Conservation (phyloP, 2,888 invertebrate species). For the Archaeoteleia sp. region DNA sequence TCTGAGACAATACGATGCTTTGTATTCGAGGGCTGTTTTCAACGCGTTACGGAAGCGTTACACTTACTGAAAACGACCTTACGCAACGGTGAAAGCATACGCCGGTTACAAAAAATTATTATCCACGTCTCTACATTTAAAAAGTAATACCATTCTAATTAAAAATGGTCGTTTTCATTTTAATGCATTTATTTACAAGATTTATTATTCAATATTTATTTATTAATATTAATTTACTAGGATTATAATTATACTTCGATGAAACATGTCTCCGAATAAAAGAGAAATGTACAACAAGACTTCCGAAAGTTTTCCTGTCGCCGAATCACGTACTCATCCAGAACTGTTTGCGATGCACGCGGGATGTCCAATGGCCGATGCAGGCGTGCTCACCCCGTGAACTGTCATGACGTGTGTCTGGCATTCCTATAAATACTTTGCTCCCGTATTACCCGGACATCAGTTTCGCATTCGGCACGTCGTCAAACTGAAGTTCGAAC, state of each 20-base stretch:
- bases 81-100: constrained; percentile 47
- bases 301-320: constrained; percentile 33
- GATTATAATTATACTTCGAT: not conserved
- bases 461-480: constrained; percentile 44
- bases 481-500: constrained; percentile 32
- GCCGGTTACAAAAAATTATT: constrained; percentile 19
- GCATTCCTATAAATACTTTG: constrained; percentile 54
- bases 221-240: too few species aligned
- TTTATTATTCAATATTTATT: too few species aligned
- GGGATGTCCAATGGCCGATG: constrained; percentile 39
- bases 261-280: not conserved
- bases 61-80: constrained; percentile 36
- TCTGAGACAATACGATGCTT: constrained; percentile 16
- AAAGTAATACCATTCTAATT: too few species aligned
- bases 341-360: constrained; percentile 40
- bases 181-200: too few species aligned
- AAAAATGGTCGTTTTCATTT: too few species aligned
- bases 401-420: constrained; percentile 41
- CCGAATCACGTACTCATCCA: constrained; percentile 45
- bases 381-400: constrained; percentile 28
- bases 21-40: constrained; percentile 40
- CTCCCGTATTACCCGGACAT: constrained; percentile 48
- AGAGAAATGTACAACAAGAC: constrained; percentile 5
- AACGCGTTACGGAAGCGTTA: constrained; percentile 49
- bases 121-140: too few species aligned